phyloP scores from a whole-genome alignment of 1,140 invertebrate genomes.

The Anastrepha obliqua region DNA sequence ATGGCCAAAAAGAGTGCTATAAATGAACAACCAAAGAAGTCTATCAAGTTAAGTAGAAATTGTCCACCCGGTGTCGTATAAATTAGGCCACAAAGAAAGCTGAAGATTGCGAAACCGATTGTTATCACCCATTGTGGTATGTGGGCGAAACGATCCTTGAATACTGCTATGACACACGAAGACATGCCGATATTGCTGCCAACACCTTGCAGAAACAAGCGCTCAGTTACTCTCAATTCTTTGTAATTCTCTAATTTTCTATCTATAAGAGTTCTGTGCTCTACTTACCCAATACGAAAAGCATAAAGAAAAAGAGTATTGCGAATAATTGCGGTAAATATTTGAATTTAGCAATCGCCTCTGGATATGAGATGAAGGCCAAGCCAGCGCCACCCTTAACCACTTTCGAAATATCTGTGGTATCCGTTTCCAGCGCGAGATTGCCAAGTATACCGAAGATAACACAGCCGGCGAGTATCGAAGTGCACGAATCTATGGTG shows the following conservation, averaged over 20 bases:
- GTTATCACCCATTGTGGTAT: slow-evolving; percentile 80
- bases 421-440: slow-evolving; percentile 79
- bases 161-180: slow-evolving; percentile 80
- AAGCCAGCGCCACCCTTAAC: slow-evolving; percentile 80
- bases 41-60: slow-evolving; percentile 88
- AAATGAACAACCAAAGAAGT: slow-evolving; percentile 89
- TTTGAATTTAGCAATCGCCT: slow-evolving; percentile 89
- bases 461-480: slow-evolving; percentile 88
- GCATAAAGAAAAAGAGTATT: slow-evolving; percentile 92
- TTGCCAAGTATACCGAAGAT: slow-evolving; percentile 91
- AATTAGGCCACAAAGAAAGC: slow-evolving; percentile 83
- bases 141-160: slow-evolving; percentile 82
- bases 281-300: slow-evolving; percentile 82
- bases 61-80: slow-evolving; percentile 90
- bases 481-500: slow-evolving; percentile 86
- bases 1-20: slow-evolving; percentile 85
- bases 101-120: slow-evolving; percentile 76
- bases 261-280: slow-evolving; percentile 75
- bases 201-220: not conserved
- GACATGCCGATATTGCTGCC: slow-evolving; percentile 79
- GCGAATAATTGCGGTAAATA: slow-evolving; percentile 88
- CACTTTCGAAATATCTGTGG: slow-evolving; percentile 74
- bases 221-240: not conserved
- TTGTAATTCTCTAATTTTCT: not conserved
- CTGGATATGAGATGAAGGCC: slow-evolving; percentile 90